These are phyloP conservation scores for Odocoileus virginianus DNA, from an alignment of 2,113 vertebrate genomes.

Conservation along the genomic window DNA sequence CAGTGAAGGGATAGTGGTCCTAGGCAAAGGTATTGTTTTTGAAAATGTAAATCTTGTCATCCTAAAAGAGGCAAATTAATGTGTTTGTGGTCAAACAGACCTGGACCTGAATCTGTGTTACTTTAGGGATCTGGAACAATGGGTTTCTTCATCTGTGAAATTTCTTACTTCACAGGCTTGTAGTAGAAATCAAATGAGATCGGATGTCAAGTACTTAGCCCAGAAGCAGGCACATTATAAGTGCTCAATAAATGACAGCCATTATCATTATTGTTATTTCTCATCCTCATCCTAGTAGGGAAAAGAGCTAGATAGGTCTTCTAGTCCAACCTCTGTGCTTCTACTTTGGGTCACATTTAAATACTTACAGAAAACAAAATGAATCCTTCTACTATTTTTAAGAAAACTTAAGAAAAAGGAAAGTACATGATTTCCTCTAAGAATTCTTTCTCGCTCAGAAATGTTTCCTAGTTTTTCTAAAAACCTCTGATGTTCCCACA, in stretches of 20 bases:
- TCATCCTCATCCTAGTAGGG: not conserved
- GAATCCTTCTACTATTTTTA: not conserved
- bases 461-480: not conserved
- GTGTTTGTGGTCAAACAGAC: not conserved
- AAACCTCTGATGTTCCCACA: not conserved
- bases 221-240: not conserved
- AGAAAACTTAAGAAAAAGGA: not conserved
- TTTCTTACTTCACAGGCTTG: not conserved
- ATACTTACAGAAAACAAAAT: conserved; percentile 9
- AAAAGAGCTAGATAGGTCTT: not conserved
- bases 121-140: not conserved
- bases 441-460: conserved; percentile 6
- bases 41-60: not conserved
- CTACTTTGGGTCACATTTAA: conserved; percentile 27
- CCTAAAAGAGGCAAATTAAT: not conserved
- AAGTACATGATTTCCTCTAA: not conserved
- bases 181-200: not conserved
- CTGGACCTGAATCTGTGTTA: not conserved
- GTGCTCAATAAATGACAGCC: not conserved
- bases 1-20: not conserved
- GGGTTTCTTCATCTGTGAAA: not conserved
- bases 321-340: not conserved
- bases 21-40: not conserved
- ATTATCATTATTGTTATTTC: not conserved
- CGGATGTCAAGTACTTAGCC: not conserved